Percentiles rank a stretch among this genome's conserved stretches.
Conservation (phyloP, 2,888 invertebrate species). For the Seira ritae region DNA sequence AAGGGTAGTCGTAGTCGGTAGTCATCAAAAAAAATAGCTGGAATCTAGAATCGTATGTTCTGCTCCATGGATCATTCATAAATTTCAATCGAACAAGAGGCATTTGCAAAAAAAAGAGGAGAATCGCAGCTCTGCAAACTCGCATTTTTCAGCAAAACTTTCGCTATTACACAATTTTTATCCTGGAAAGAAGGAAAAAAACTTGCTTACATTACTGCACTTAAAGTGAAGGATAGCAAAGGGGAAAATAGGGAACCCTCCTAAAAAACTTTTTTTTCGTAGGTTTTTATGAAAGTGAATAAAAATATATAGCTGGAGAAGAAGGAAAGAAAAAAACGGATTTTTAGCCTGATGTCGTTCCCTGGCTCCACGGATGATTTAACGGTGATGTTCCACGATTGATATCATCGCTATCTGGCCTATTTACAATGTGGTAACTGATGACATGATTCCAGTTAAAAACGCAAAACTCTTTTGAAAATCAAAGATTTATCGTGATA, state of each 20-base stretch:
- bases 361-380: background rate
- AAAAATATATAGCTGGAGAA: too few species aligned
- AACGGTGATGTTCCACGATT: background rate
- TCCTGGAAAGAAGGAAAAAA: conserved; percentile 21
- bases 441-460: background rate
- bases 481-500: too few species aligned
- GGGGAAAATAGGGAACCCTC: background rate
- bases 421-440: background rate
- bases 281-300: background rate
- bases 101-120: conserved; percentile 33
- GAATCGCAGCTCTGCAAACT: conserved; percentile 20
- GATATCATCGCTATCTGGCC: background rate
- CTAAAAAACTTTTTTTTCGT: background rate
- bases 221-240: conserved; percentile 6
- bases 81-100: conserved; percentile 54
- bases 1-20: background rate
- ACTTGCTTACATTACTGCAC: conserved; percentile 54
- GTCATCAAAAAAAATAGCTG: conserved; percentile 6
- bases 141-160: conserved; percentile 39
- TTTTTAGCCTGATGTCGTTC: background rate
- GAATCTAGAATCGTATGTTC: background rate
- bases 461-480: too few species aligned
- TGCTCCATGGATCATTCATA: conserved; percentile 51
- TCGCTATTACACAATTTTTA: conserved; percentile 39
- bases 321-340: background rate